Conservation (phyloP, 2,888 invertebrate genomes). For the Mythimna loreyi region DNA sequence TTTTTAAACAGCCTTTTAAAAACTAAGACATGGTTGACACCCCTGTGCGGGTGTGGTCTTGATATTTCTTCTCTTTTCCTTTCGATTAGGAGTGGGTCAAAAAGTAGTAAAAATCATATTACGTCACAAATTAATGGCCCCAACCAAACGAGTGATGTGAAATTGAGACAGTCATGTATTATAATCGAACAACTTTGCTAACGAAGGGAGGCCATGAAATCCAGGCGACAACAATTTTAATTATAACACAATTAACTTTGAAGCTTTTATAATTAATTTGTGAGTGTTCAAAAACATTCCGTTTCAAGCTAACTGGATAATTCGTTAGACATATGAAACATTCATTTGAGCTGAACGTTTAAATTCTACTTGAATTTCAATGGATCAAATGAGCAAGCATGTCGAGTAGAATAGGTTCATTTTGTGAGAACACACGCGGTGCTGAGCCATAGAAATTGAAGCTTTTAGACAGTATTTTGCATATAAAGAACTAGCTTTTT, state of each 20-base stretch:
- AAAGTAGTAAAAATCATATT: too few species aligned
- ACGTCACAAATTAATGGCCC: too few species aligned
- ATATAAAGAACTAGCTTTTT: too few species aligned
- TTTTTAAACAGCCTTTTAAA: too few species aligned
- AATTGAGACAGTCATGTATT: too few species aligned
- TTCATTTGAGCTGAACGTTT: slow-evolving; percentile 4
- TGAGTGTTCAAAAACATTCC: slow-evolving; percentile 12
- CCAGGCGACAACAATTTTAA: neutral
- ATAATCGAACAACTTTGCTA: neutral
- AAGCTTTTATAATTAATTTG: slow-evolving; percentile 1
- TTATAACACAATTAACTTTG: neutral
- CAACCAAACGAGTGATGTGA: neutral
- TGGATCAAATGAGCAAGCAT: slow-evolving; percentile 21
- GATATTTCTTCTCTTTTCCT: too few species aligned
- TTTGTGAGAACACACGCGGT: slow-evolving; percentile 21
- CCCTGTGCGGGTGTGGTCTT: too few species aligned
- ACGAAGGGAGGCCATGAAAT: neutral
- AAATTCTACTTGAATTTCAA: slow-evolving; percentile 21
- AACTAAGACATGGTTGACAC: too few species aligned
- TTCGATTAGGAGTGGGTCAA: too few species aligned
- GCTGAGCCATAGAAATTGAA: slow-evolving; percentile 22
- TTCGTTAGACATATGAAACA: slow-evolving; percentile 16
- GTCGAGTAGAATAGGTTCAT: slow-evolving; percentile 18
- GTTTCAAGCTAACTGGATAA: slow-evolving; percentile 1
- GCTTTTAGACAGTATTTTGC: neutral